These are phyloP conservation scores for Chelonus insularis DNA, from an alignment of 1,140 invertebrate genomes.

Conservation along the genomic window DNA sequence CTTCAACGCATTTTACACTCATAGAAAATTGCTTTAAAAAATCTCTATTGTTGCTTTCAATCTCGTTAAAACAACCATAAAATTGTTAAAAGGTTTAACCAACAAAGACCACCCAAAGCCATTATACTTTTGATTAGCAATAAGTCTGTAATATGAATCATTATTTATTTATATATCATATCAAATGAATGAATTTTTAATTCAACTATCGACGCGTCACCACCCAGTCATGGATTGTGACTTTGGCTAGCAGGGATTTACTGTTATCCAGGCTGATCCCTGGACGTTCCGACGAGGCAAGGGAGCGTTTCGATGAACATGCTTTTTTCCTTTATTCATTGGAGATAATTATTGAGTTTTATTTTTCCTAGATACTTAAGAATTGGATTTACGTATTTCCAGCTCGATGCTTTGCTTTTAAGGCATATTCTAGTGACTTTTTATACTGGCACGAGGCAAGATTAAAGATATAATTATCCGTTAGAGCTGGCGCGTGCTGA, in stretches of 20 bases:
- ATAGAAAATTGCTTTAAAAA: no score
- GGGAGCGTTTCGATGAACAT: constrained; percentile 9
- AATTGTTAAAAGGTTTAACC: no score
- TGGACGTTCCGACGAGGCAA: constrained; percentile 12
- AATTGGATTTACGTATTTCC: constrained; percentile 15
- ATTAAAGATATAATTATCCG: constrained; percentile 51
- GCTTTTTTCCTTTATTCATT: neutral
- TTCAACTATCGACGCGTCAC: constrained; percentile 28
- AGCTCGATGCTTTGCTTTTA: constrained; percentile 1
- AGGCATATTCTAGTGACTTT: neutral
- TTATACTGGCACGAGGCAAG: constrained; percentile 31
- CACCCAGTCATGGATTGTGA: constrained; percentile 25
- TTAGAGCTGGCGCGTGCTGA: constrained; percentile 35
- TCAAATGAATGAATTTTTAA: no score
- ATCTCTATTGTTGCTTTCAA: no score
- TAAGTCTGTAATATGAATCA: no score
- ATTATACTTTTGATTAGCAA: neutral
- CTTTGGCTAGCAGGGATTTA: constrained; percentile 24
- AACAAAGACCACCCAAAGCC: neutral
- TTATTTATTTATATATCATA: no score
- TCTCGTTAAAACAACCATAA: no score
- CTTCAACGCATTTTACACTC: no score
- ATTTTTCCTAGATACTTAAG: neutral
- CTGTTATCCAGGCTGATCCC: constrained; percentile 19
- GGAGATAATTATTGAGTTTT: neutral